phyloP scores from a whole-genome alignment of 2,113 vertebrate genomes.

The Phasianus colchicus region DNA sequence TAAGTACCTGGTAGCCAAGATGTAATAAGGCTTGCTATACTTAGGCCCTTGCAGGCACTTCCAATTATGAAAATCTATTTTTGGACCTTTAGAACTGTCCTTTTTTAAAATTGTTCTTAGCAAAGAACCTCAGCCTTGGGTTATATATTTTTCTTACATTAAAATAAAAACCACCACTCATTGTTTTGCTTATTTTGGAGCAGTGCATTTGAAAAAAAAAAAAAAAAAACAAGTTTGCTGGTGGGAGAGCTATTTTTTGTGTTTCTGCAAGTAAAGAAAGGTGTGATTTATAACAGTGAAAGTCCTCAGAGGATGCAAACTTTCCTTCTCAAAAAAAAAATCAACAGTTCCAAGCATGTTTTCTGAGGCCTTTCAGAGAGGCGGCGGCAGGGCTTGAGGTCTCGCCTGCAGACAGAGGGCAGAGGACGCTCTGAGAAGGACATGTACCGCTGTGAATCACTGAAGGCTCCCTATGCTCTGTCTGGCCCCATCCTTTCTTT shows the following conservation, averaged over 20 bases:
- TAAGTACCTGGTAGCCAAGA: constrained; percentile 57
- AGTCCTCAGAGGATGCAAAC: not conserved
- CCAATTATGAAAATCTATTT: constrained; percentile 67
- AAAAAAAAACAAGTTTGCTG: constrained; percentile 9
- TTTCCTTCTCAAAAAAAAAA: not conserved
- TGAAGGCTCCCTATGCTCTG: not conserved
- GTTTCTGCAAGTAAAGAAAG: constrained; percentile 31
- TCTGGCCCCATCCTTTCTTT: not conserved
- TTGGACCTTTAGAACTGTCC: not conserved
- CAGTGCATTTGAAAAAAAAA: not conserved
- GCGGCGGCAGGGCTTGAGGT: not conserved
- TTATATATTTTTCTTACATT: not conserved
- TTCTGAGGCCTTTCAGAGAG: not conserved
- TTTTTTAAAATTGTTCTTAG: constrained; percentile 31
- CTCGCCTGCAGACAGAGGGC: not conserved
- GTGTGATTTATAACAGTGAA: constrained; percentile 29
- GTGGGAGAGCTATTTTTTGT: constrained; percentile 38
- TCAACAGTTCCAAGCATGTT: not conserved
- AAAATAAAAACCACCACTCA: fast-evolving
- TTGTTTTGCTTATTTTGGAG: constrained; percentile 55
- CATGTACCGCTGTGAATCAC: not conserved
- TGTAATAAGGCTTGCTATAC: constrained; percentile 58
- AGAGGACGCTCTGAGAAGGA: not conserved
- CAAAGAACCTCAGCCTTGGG: constrained; percentile 17
- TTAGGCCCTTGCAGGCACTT: constrained; percentile 53